phyloP scores from a whole-genome alignment of 2,888 invertebrate genomes.

The Brenthis daphne region DNA sequence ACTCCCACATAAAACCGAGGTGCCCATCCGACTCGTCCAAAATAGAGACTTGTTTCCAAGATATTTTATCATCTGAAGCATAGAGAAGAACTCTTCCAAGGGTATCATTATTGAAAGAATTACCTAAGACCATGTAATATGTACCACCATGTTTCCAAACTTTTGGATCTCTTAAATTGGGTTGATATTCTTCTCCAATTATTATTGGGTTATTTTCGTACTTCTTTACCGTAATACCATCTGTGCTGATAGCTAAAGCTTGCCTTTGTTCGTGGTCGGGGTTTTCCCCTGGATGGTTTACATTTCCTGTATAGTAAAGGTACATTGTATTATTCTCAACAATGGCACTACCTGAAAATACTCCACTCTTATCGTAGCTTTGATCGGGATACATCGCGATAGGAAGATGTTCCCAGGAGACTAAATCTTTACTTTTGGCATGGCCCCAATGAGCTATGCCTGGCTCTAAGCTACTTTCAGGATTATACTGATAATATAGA shows the following conservation, averaged over 20 bases:
- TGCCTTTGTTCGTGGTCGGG: conserved; percentile 60
- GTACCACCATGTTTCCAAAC: conserved; percentile 64
- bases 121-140: conserved; percentile 73
- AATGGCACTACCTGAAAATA: conserved; percentile 76
- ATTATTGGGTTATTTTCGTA: conserved; percentile 63
- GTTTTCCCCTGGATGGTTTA: conserved; percentile 50
- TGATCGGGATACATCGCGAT: conserved; percentile 73
- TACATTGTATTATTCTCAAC: conserved; percentile 61
- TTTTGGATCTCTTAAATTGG: conserved; percentile 76
- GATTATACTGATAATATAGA: conserved; percentile 77
- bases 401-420: conserved; percentile 71
- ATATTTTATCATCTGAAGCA: conserved; percentile 56
- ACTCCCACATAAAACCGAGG: conserved; percentile 76
- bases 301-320: conserved; percentile 68
- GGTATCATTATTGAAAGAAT: conserved; percentile 55
- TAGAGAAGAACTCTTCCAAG: conserved; percentile 63
- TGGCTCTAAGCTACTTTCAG: conserved; percentile 56
- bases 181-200: conserved; percentile 54
- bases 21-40: conserved; percentile 60
- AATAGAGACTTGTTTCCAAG: conserved; percentile 57
- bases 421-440: conserved; percentile 68
- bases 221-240: conserved; percentile 63
- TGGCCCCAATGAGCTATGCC: conserved; percentile 79
- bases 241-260: conserved; percentile 59
- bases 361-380: conserved; percentile 62